Percentiles rank a stretch among this genome's conserved stretches.
These are phyloP conservation scores for Zosterops borbonicus DNA, from an alignment of 2,113 vertebrate genomes.

Conservation along the genomic window DNA sequence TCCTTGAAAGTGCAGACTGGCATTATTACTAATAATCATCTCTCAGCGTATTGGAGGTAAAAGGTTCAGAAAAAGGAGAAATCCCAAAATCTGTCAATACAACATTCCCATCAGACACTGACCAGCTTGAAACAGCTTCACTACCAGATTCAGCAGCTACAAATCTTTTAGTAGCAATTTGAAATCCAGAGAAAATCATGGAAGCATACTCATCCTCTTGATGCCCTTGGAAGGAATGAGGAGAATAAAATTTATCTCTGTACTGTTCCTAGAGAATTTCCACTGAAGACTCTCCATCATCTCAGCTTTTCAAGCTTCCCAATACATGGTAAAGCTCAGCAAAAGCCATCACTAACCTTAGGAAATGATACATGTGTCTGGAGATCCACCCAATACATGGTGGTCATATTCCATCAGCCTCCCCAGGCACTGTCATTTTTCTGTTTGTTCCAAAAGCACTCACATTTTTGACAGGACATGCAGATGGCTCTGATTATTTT, in stretches of 20 bases:
- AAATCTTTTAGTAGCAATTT: not conserved
- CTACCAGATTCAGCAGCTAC: not conserved
- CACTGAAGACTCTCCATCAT: not conserved
- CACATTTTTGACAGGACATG: not conserved
- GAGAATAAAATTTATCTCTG: not conserved
- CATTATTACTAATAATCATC: slow-evolving; percentile 1
- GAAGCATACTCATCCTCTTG: not conserved
- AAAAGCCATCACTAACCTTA: not conserved
- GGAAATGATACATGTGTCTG: not conserved
- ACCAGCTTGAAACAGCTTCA: not conserved
- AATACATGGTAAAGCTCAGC: not conserved
- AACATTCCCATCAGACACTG: not conserved
- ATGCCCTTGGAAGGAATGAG: not conserved
- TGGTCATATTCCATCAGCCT: not conserved
- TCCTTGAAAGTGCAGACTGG: not conserved
- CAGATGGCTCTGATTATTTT: not conserved
- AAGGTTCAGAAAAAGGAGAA: not conserved
- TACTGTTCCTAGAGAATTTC: not conserved
- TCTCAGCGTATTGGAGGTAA: not conserved
- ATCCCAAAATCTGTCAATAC: not conserved
- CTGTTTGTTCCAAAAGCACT: not conserved
- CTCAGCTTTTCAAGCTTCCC: not conserved
- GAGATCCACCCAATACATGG: not conserved
- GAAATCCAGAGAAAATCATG: not conserved
- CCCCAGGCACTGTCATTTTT: rapidly evolving